These are phyloP conservation scores for Apteryx owenii DNA, from an alignment of 2,113 vertebrate genomes.

Conservation along the genomic window DNA sequence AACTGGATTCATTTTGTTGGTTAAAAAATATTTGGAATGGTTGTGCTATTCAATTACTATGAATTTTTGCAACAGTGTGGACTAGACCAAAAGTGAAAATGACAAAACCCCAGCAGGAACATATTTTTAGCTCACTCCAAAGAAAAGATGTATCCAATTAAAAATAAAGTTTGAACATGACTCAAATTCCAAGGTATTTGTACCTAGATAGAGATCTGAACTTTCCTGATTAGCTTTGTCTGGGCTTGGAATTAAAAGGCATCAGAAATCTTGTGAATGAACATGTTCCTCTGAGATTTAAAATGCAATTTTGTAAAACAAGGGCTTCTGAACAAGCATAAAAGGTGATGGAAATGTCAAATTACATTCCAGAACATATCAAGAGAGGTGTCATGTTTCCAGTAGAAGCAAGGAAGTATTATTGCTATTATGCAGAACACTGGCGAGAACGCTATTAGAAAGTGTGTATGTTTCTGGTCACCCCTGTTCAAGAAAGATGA, in stretches of 20 bases:
- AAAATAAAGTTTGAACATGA: not conserved
- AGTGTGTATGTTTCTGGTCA: not conserved
- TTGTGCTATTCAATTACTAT: not conserved
- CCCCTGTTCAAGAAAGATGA: not conserved
- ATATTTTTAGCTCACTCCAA: not conserved
- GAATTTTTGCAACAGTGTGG: not conserved
- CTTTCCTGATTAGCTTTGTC: not conserved
- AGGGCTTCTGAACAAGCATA: not conserved
- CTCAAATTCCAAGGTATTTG: not conserved
- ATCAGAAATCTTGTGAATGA: not conserved
- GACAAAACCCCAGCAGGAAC: not conserved
- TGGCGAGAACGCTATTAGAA: not conserved
- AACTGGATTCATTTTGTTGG: not conserved
- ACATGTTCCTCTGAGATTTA: not conserved
- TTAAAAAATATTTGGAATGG: not conserved
- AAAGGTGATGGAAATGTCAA: not conserved
- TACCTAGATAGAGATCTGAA: not conserved
- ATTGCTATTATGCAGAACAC: not conserved
- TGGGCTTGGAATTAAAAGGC: slow-evolving; percentile 5
- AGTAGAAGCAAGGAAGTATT: not conserved
- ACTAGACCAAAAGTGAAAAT: not conserved
- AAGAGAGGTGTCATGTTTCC: not conserved
- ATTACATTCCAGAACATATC: not conserved
- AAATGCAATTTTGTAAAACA: not conserved
- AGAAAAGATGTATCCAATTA: not conserved